Base-by-base conservation (phyloP, 2,797 vertebrate species). In the Pelodytes ibericus region DNA sequence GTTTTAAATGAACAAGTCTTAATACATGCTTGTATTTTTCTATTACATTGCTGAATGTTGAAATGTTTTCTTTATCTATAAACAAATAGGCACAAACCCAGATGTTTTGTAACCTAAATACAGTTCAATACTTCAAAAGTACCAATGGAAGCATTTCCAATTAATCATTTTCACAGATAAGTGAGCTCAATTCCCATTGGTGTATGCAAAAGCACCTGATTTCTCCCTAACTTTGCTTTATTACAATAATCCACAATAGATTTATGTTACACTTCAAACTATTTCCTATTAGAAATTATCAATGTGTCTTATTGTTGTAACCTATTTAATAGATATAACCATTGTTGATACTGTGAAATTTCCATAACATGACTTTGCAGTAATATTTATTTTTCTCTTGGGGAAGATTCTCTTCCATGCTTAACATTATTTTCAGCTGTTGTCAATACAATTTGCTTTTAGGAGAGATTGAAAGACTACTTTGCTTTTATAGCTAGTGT, bases 341-440 rank as follows among this genome's bases (percentile, higher is more conserved):
- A 20, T 51, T 51, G 47, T 18, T 16, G 18, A 51, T 20, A 20
- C 10, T 51, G 53, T 26, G 20, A 25, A 24, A 57, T 25, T 24
- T n/a, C 3, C 22, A 57, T 22, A 57, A 7, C 8, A 3, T 57
- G 7, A 26, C 20, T 24, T 24, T 9, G n/a, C 25, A 25, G 53
- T 22, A 26, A 26, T 57, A 57, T 57, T 57, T 57, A 57, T 25
- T 57, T 57, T 24, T 25, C 53, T 57, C 53, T 24, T 22, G 53
- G 7, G 22, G 15, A 8, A 26, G 6, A 1, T 57, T 57, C 53
- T 24, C n/a, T 25, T 22, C 15, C n/a, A 15, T 25, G 25, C 13
- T 3, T 57, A 57, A 57, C 53, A 57, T 57, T 39, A 57, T 24
- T 57, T 57, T 57, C n/a, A 57, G 22, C 53, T 8, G 53, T 25